phyloP scores from a whole-genome alignment of 1,140 invertebrate species.

The Antheraea mylitta region DNA sequence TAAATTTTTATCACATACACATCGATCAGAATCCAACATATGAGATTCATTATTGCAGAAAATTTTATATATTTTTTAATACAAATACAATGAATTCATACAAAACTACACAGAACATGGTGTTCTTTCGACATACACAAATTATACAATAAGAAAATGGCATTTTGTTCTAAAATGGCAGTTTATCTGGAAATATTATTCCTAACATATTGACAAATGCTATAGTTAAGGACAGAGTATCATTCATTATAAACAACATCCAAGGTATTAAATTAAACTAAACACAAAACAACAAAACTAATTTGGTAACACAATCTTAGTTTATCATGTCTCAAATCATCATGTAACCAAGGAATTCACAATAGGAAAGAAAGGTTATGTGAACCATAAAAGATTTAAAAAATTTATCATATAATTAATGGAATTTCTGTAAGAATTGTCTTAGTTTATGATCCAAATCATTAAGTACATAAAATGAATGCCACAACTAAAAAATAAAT shows the following conservation, averaged over 20 bases:
- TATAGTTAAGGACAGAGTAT: neutral
- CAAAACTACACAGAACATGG: slow-evolving; percentile 7
- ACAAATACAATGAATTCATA: neutral
- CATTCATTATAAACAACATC: neutral
- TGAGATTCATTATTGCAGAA: slow-evolving; percentile 14
- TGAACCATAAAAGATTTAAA: no score
- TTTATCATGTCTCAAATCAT: neutral
- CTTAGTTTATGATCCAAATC: neutral
- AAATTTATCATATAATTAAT: no score
- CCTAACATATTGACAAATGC: slow-evolving; percentile 21
- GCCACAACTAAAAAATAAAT: neutral
- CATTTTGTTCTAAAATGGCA: slow-evolving; percentile 12
- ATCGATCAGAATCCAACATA: slow-evolving; percentile 6
- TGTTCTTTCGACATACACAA: slow-evolving; percentile 3
- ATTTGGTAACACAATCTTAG: slow-evolving; percentile 14
- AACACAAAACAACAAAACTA: slow-evolving; percentile 15
- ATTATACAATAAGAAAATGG: slow-evolving; percentile 13
- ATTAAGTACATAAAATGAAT: neutral
- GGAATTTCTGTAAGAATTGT: no score
- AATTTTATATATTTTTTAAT: neutral
- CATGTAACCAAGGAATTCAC: neutral
- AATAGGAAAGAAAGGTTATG: neutral
- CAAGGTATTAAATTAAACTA: slow-evolving; percentile 15
- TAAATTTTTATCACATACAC: slow-evolving; percentile 45
- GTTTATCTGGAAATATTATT: neutral